Conservation (phyloP, 2,113 vertebrate species). For the Notarius lentiginosus region DNA sequence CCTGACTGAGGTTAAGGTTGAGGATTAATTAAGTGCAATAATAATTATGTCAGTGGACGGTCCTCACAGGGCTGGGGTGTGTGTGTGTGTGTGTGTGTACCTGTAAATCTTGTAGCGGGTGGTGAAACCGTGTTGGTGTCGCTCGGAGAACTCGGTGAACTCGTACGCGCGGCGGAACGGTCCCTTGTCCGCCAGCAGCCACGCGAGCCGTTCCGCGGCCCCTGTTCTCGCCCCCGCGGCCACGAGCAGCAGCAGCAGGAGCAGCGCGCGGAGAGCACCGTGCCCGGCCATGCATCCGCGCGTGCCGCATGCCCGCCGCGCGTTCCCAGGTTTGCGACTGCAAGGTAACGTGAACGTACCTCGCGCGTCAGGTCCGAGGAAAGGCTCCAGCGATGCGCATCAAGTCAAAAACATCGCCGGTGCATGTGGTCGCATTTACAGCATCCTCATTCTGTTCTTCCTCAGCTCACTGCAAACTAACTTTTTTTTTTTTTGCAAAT, state of each 20-base stretch:
- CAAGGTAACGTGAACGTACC: constrained; percentile 20
- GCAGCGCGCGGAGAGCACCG: constrained; percentile 77
- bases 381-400: background rate
- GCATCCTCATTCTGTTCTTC: background rate
- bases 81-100: constrained; percentile 54
- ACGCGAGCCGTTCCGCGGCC: constrained; percentile 67
- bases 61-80: background rate
- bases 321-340: constrained; percentile 6
- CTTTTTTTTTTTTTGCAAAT: background rate
- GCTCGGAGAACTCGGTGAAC: constrained; percentile 77
- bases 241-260: constrained; percentile 83
- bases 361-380: background rate
- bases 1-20: too few relatives aligned
- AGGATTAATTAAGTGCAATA: too few relatives aligned
- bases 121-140: constrained; percentile 75
- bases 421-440: background rate
- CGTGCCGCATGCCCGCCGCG: constrained; percentile 32
- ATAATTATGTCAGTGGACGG: too few relatives aligned
- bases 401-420: background rate
- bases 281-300: constrained; percentile 81
- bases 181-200: constrained; percentile 80
- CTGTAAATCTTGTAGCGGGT: constrained; percentile 84
- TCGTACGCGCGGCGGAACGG: constrained; percentile 78
- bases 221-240: constrained; percentile 76
- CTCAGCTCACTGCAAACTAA: background rate